Evolutionary conservation across 1,140 invertebrate species (phyloP).

Genomic region (Panonychus citri): DNA sequence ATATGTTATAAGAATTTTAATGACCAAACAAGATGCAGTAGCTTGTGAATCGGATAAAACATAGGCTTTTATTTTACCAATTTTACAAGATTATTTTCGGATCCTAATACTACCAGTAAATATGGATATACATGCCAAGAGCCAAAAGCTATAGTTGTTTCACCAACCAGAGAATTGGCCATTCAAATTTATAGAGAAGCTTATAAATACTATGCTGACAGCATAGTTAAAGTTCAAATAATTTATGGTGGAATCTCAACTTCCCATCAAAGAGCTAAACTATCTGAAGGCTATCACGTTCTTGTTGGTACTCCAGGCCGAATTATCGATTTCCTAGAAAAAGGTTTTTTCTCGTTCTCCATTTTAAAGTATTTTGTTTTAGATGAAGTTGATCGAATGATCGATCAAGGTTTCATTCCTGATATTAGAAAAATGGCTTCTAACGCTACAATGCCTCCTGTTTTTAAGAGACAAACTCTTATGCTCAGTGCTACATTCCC

Average conservation of each 20-base stretch:
- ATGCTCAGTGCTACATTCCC: slow-evolving; percentile 33
- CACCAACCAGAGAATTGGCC: slow-evolving; percentile 73
- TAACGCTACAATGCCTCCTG: slow-evolving; percentile 37
- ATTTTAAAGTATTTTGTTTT: slow-evolving; percentile 22
- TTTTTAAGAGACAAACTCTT: slow-evolving; percentile 12
- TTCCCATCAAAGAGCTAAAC: slow-evolving; percentile 38
- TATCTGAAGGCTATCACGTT: slow-evolving; percentile 56
- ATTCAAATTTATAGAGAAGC: slow-evolving; percentile 68
- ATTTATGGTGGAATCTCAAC: slow-evolving; percentile 67
- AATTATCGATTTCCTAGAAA: slow-evolving; percentile 56
- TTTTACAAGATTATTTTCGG: slow-evolving; percentile 40
- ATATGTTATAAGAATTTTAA: too few species aligned
- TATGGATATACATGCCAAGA: slow-evolving; percentile 22
- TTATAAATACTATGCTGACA: slow-evolving; percentile 47
- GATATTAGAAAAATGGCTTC: slow-evolving; percentile 21
- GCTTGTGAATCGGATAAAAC: slow-evolving; percentile 88
- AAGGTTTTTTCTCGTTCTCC: slow-evolving; percentile 33
- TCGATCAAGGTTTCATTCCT: slow-evolving; percentile 32
- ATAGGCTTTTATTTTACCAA: slow-evolving; percentile 73
- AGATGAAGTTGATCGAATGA: slow-evolving; percentile 33
- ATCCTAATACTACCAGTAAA: slow-evolving; percentile 10
- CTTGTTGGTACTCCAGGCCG: slow-evolving; percentile 82
- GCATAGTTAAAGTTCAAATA: slow-evolving; percentile 35
- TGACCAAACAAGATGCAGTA: slow-evolving; percentile 68
- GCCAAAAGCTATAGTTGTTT: slow-evolving; percentile 50